phyloP scores from a whole-genome alignment of 1,140 invertebrate genomes.

The Trialeurodes vaporariorum region DNA sequence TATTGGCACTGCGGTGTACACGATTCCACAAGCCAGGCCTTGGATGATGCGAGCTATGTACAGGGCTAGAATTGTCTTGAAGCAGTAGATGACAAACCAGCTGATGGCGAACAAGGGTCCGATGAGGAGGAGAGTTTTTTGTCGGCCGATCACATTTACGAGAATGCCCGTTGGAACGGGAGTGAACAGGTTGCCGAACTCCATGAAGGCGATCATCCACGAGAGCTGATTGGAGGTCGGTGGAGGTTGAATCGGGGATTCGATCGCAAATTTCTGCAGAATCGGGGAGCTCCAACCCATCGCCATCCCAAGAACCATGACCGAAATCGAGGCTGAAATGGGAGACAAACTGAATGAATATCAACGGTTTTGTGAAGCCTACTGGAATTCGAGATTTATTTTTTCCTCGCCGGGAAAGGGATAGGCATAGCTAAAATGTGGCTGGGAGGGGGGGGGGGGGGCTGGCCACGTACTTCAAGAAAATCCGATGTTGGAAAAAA shows the following conservation, averaged over 20 bases:
- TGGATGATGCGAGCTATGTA: conserved; percentile 16
- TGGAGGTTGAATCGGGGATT: conserved; percentile 35
- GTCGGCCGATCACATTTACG: conserved; percentile 20
- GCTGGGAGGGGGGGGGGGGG: too few relatives aligned
- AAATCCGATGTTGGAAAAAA: too few relatives aligned
- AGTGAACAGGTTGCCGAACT: conserved; percentile 37
- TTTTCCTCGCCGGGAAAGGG: too few relatives aligned
- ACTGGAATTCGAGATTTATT: too few relatives aligned
- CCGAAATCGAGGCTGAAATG: conserved; percentile 33
- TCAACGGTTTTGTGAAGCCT: too few relatives aligned
- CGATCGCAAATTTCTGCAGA: conserved; percentile 41
- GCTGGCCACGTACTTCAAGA: too few relatives aligned
- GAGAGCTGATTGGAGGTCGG: conserved; percentile 43
- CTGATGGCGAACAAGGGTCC: conserved; percentile 29
- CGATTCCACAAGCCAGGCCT: conserved; percentile 41
- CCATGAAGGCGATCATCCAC: conserved; percentile 47
- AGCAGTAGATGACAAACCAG: conserved; percentile 31
- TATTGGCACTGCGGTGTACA: conserved; percentile 65
- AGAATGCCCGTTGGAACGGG: conserved; percentile 28
- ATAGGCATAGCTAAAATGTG: too few relatives aligned
- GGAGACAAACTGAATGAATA: too few relatives aligned
- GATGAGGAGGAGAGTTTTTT: conserved; percentile 17
- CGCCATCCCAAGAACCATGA: conserved; percentile 31
- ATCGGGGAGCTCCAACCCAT: conserved; percentile 47
- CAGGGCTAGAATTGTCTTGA: conserved; percentile 35